Conservation (phyloP, 1,140 invertebrate genomes). For the Drosophila bocki region DNA sequence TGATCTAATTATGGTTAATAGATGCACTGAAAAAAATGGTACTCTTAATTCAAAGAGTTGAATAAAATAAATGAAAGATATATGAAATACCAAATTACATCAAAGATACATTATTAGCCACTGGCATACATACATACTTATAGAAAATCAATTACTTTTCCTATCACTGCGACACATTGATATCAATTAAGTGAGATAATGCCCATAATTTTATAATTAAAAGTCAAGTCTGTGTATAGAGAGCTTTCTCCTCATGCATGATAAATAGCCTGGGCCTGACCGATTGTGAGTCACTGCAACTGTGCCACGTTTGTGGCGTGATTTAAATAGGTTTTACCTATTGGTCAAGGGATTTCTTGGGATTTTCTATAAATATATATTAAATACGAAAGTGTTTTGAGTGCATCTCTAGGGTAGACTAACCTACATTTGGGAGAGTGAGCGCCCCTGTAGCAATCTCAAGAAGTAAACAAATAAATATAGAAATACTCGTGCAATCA, state of each 20-base stretch:
- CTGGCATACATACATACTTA: neutral
- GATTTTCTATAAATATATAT: slow-evolving; percentile 6
- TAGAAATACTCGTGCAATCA: slow-evolving; percentile 1
- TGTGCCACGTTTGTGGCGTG: slow-evolving; percentile 5
- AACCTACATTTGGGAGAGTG: slow-evolving; percentile 1
- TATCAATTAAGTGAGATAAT: slow-evolving; percentile 4
- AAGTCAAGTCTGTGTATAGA: slow-evolving; percentile 3
- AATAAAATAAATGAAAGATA: neutral
- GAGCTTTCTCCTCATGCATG: neutral
- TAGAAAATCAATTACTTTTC: neutral
- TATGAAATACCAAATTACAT: neutral
- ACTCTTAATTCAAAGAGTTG: neutral
- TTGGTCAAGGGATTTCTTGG: slow-evolving; percentile 7
- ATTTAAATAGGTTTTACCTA: slow-evolving; percentile 13
- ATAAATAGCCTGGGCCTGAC: slow-evolving; percentile 5
- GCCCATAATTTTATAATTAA: slow-evolving; percentile 15
- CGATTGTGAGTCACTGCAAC: slow-evolving; percentile 8
- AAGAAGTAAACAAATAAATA: slow-evolving; percentile 25
- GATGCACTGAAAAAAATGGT: slow-evolving; percentile 2
- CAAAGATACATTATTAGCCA: neutral
- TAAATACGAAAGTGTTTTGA: slow-evolving; percentile 1
- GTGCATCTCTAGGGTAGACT: neutral
- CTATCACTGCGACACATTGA: slow-evolving; percentile 2
- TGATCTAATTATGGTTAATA: slow-evolving; percentile 19
- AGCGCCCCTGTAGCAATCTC: slow-evolving; percentile 3